These are phyloP conservation scores for Columbina picui DNA, from an alignment of 2,113 vertebrate genomes.

Conservation along the genomic window DNA sequence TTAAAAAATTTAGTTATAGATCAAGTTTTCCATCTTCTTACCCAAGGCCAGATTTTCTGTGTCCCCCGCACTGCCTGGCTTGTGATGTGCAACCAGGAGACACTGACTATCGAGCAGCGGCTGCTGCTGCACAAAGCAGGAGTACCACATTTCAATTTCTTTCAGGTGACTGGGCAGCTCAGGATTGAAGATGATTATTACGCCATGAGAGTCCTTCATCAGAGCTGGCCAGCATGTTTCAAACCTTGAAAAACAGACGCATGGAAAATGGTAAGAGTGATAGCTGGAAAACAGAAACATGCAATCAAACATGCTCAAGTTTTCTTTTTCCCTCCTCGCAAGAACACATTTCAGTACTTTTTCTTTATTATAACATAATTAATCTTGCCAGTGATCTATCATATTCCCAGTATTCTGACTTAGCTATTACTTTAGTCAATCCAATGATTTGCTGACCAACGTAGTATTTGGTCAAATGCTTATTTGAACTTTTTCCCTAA, in stretches of 20 bases:
- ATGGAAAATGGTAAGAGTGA: background rate
- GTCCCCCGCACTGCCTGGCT: constrained; percentile 81
- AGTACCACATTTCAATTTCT: constrained; percentile 91
- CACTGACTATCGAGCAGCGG: constrained; percentile 87
- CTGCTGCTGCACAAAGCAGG: constrained; percentile 88
- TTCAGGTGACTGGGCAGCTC: constrained; percentile 89
- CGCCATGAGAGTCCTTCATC: constrained; percentile 89
- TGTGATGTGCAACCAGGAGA: constrained; percentile 93
- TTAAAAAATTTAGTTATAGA: background rate
- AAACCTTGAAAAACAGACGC: constrained; percentile 77
- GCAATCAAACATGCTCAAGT: background rate
- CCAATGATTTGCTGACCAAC: background rate
- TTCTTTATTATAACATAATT: background rate
- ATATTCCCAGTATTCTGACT: background rate
- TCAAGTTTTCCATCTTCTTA: constrained; percentile 67
- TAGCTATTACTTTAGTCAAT: background rate
- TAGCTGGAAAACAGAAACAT: background rate
- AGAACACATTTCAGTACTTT: background rate
- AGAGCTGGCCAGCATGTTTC: constrained; percentile 97
- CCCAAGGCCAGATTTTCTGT: constrained; percentile 79
- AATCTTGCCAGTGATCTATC: background rate
- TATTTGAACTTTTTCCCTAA: background rate
- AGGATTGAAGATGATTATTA: constrained; percentile 92
- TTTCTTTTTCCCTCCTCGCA: background rate
- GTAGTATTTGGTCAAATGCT: background rate